phyloP scores from a whole-genome alignment of 1,140 invertebrate genomes.

The Drosophila willistoni region DNA sequence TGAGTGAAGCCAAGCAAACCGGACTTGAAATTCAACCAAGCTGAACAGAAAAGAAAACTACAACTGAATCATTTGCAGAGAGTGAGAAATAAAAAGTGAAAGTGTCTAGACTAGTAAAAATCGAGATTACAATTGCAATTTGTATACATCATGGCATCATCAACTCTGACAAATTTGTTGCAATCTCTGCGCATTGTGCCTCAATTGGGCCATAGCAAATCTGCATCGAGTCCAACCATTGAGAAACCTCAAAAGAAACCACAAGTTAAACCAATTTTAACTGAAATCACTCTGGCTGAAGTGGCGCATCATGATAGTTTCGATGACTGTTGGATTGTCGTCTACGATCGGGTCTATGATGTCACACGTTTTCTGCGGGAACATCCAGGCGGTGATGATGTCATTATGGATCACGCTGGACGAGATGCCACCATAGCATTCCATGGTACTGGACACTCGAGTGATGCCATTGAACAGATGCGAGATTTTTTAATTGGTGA shows the following conservation, averaged over 20 bases:
- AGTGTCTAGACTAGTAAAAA: slow-evolving; percentile 25
- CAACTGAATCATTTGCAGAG: slow-evolving; percentile 17
- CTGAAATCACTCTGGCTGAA: slow-evolving; percentile 85
- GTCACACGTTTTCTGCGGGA: slow-evolving; percentile 88
- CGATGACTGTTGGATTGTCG: slow-evolving; percentile 88
- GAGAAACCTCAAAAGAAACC: slow-evolving; percentile 32
- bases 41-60: slow-evolving; percentile 34
- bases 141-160: slow-evolving; percentile 59
- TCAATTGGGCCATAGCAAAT: slow-evolving; percentile 36
- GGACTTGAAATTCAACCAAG: slow-evolving; percentile 34
- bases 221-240: slow-evolving; percentile 26
- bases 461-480: slow-evolving; percentile 85
- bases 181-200: slow-evolving; percentile 70
- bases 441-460: slow-evolving; percentile 90
- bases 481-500: slow-evolving; percentile 89
- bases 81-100: slow-evolving; percentile 64
- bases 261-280: slow-evolving; percentile 37
- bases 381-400: slow-evolving; percentile 94
- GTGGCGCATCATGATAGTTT: slow-evolving; percentile 87
- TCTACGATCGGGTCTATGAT: slow-evolving; percentile 91
- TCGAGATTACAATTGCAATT: slow-evolving; percentile 27
- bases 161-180: slow-evolving; percentile 66
- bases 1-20: slow-evolving; percentile 45
- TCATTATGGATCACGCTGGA: slow-evolving; percentile 93
- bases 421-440: slow-evolving; percentile 93